Evolutionary conservation across 2,888 invertebrate genomes (phyloP), one percentile per base, ranked within the genome.

Genomic region (Metopia argyrocephala): DNA sequence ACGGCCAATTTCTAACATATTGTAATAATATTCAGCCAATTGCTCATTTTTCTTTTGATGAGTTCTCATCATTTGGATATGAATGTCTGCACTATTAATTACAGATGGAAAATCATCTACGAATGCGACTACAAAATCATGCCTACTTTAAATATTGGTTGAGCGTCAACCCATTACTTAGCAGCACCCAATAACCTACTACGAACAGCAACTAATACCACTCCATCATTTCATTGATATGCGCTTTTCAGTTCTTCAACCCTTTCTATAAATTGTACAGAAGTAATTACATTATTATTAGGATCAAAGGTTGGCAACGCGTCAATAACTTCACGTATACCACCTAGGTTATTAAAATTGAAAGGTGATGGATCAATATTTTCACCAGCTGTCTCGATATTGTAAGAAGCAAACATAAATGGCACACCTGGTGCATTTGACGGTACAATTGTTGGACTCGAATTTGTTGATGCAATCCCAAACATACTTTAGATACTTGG

Each of bases 281-380:
- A 70, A 20, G 70, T 59, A 23, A 59, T 28, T 6, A 15, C 48
- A n/a, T 28, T 27, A 45, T 21, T 73, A 12, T 64, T 48, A 3
- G 73, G 73, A 18, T 73, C 48, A 12, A 64, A 71, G 9, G 54
- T 57, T 21, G 78, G 81, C 23, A 82, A 31, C 3, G 66, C 48
- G 5, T 45, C 59, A 28, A 64, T 27, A 15, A 82, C 20, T 65
- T 82, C 76, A 18, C 70, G 73, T 21, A 78, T 45, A 50, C 48
- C 71, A 45, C 27, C 64, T 7, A 12, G 38, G 45, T 52, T 59
- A 54, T 70, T 70, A 18, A 38, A 31, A 12, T 45, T 15, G 23
- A 48, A 45, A 12, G 15, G 1, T n/a, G 25, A 45, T 12, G 3
- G 38, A 12, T 15, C 12, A 38, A 9, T 38, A 38, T 38, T n/a